These are phyloP conservation scores for Eremobia ochroleuca DNA, from an alignment of 2,888 invertebrate species.

Conservation along the genomic window DNA sequence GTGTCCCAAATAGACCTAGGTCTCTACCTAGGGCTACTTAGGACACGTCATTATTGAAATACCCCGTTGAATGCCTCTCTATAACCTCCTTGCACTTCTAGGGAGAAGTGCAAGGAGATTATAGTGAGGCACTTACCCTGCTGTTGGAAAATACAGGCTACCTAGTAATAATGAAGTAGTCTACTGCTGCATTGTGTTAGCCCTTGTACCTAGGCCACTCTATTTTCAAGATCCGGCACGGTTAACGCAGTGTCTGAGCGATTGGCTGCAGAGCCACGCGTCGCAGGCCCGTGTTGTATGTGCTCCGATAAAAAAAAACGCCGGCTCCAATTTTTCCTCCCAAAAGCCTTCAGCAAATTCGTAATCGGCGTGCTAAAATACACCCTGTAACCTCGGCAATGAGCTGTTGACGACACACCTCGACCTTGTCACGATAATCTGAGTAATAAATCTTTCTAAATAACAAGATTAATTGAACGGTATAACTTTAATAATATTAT, in stretches of 20 bases:
- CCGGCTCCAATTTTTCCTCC: too few relatives aligned
- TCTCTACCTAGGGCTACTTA: too few relatives aligned
- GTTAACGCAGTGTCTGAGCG: neutral
- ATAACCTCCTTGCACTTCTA: too few relatives aligned
- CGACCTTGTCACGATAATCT: constrained; percentile 44
- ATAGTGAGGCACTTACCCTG: neutral
- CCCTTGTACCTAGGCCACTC: neutral
- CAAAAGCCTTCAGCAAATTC: neutral
- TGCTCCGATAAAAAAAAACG: neutral
- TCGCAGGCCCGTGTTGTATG: neutral
- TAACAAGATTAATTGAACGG: constrained; percentile 40
- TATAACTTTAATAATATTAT: constrained; percentile 12
- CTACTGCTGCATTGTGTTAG: neutral
- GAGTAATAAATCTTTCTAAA: constrained; percentile 40
- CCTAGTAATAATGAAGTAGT: neutral
- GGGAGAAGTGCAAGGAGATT: neutral
- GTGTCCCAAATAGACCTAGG: neutral
- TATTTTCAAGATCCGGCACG: neutral
- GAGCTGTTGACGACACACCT: constrained; percentile 30
- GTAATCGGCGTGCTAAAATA: constrained; percentile 21
- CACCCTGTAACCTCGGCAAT: constrained; percentile 70
- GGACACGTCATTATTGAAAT: too few relatives aligned
- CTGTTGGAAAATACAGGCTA: neutral
- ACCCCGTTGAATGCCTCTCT: too few relatives aligned
- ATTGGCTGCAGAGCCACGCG: neutral